Base-by-base conservation (phyloP, 2,888 invertebrate genomes). In the Himalopsyche anomala region DNA sequence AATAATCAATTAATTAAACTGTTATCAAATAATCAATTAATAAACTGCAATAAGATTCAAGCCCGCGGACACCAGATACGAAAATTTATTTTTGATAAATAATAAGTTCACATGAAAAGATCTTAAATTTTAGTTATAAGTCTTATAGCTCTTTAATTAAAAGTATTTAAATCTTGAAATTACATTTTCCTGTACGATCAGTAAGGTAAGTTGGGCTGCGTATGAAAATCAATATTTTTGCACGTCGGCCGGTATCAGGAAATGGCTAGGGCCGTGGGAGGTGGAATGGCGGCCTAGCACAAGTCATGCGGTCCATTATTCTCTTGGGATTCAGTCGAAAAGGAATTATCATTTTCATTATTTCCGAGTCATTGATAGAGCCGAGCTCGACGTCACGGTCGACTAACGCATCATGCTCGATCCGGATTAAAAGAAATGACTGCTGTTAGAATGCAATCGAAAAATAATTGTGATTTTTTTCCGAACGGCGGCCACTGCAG, bases 401-500 rank as follows among this genome's bases (percentile, higher is more conserved):
- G 54, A 36, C 40, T 80, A 19, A 80, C 40, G 55, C 80, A 62
- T 84, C 80, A 80, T 80, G 80, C 80, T 28, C 84, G 80, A 84
- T 84, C 80, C 84, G 55, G 80, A 84, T 80, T 80, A 84, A 40
- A 80, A 55, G 82, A 80, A 84, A 80, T 42, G 12, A 84, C n/a
- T 19, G n/a, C 51, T 51, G 80, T 12, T 45, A 42, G 9, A 80
- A 55, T 84, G 80, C 80, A 56, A 42, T 56, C 42, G 80, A 38
- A 40, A 82, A 62, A 84, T 8, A 74, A 74, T 74, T 74, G 74
- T 74, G 36, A 74, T 74, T 74, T 74, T 74, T 74, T 74, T 74
- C 36, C 36, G 36, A 12, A 36, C 38, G 36, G 28, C 74, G 38
- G 74, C 74, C 74, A 74, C 11, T 74, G 74, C 74, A 74, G 74